phyloP scores from a whole-genome alignment of 2,797 vertebrate species.

The Falco rusticolus region DNA sequence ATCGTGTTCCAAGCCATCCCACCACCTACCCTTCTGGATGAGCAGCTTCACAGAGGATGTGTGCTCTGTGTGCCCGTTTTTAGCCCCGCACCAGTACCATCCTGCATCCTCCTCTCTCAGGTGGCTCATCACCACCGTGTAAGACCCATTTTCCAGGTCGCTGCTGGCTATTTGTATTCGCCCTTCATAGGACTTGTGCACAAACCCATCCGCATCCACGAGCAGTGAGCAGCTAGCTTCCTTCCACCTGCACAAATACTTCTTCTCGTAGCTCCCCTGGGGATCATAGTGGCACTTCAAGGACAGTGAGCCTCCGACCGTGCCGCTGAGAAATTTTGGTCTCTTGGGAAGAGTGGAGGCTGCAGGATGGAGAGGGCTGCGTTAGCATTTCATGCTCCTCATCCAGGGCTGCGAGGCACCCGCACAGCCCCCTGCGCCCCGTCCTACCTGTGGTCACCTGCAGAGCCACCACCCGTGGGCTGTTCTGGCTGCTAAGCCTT shows the following conservation, averaged over 20 bases:
- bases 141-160: not conserved
- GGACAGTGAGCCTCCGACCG: not conserved
- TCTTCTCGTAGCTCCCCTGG: not conserved
- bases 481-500: accelerated
- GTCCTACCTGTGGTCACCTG: slow-evolving; percentile 57
- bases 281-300: not conserved
- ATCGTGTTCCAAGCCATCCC: not conserved
- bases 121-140: not conserved
- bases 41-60: slow-evolving; percentile 1
- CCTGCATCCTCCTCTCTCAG: slow-evolving; percentile 44
- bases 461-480: not conserved
- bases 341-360: not conserved
- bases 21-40: slow-evolving; percentile 11
- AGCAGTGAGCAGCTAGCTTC: not conserved
- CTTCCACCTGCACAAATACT: slow-evolving; percentile 58
- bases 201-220: not conserved
- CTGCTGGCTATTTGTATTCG: not conserved
- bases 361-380: not conserved
- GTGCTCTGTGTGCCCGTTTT: not conserved
- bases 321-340: not conserved
- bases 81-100: slow-evolving; percentile 65
- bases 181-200: not conserved
- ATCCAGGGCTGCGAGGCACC: accelerated
- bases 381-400: not conserved
- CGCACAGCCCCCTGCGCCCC: not conserved